Conservation (phyloP, 2,888 invertebrate genomes). For the Leptinotarsa tumamoca region DNA sequence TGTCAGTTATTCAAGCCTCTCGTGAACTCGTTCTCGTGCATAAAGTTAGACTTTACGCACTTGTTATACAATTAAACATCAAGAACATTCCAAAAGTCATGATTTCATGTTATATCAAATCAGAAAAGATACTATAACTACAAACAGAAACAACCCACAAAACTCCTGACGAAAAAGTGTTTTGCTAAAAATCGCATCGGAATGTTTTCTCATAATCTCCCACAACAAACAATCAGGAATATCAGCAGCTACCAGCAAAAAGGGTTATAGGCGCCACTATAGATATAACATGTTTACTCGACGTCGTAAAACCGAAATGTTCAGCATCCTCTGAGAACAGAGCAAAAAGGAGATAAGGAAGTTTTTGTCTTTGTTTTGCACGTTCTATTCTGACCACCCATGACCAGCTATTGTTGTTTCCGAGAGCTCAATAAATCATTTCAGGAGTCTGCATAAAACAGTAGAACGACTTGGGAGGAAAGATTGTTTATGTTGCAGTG, state of each 20-base stretch:
- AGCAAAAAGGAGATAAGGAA: constrained; percentile 36
- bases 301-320: constrained; percentile 36
- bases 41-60: no score
- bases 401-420: constrained; percentile 45
- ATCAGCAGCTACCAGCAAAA: constrained; percentile 17
- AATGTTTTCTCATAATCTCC: constrained; percentile 37
- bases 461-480: constrained; percentile 33
- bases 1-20: no score
- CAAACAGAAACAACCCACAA: not conserved
- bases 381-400: constrained; percentile 44
- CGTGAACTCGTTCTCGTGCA: no score
- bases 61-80: no score
- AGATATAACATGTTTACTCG: constrained; percentile 24
- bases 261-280: constrained; percentile 25
- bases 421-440: constrained; percentile 45
- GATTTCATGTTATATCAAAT: no score
- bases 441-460: constrained; percentile 41
- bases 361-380: constrained; percentile 35
- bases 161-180: constrained; percentile 1
- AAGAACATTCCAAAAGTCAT: no score
- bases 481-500: constrained; percentile 5
- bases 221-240: constrained; percentile 34
- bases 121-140: not conserved
- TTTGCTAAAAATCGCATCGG: constrained; percentile 27
- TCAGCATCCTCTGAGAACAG: constrained; percentile 21